A percentile compares a stretch with the other conserved stretches of the same genome.
Evolutionary conservation across 2,888 invertebrate genomes (phyloP).

Genomic region (Deilephila elpenor): DNA sequence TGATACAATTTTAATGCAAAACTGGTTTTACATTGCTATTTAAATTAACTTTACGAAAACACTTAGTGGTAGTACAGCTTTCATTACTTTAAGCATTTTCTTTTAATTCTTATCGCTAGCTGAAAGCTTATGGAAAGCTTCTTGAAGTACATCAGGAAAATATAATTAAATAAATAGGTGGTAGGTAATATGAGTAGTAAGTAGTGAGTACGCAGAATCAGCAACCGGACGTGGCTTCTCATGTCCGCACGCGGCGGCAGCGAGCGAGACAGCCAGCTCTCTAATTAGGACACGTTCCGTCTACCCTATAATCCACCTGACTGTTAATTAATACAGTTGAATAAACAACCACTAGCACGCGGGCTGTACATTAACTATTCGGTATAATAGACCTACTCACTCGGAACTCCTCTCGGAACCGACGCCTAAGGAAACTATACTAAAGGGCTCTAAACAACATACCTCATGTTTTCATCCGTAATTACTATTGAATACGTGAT

Average conservation of each 20-base stretch:
- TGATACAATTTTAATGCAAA: too few relatives aligned
- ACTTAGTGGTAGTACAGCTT: background rate
- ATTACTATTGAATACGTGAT: conserved; percentile 15
- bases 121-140: background rate
- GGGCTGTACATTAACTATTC: conserved; percentile 50
- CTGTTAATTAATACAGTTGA: conserved; percentile 61
- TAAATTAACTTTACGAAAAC: background rate
- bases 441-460: conserved; percentile 15
- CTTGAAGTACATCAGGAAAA: conserved; percentile 15
- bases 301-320: conserved; percentile 62
- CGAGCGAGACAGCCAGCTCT: conserved; percentile 41
- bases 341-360: conserved; percentile 54
- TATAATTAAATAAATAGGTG: background rate
- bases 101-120: background rate
- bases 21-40: background rate
- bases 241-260: conserved; percentile 27
- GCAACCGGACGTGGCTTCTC: conserved; percentile 24
- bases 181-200: background rate
- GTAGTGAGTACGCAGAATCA: background rate
- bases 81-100: background rate
- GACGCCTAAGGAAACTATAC: conserved; percentile 15
- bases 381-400: conserved; percentile 29
- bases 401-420: conserved; percentile 17
- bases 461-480: conserved; percentile 20
- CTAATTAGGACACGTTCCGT: conserved; percentile 64